These are phyloP conservation scores for Thaumatotibia leucotreta DNA, from an alignment of 1,140 invertebrate species.

Conservation along the genomic window DNA sequence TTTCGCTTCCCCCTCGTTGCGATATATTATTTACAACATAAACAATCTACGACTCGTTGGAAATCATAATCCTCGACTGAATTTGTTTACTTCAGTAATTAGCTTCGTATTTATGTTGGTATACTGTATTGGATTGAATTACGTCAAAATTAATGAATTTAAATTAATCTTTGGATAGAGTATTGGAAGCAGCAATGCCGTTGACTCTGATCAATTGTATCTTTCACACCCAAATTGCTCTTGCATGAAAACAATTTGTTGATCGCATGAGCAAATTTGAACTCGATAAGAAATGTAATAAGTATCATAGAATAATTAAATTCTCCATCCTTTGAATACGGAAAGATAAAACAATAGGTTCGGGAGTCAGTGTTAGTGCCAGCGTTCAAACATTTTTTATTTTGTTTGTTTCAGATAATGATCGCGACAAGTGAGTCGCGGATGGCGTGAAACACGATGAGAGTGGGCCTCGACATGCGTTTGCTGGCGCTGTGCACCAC, in stretches of 20 bases:
- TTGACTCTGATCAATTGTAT: not conserved
- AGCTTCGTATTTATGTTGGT: not conserved
- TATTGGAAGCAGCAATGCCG: not conserved
- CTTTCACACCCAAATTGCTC: not conserved
- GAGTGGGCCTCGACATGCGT: slow-evolving; percentile 56
- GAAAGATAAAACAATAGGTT: slow-evolving; percentile 6
- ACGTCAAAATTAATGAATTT: not conserved
- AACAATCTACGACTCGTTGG: not conserved
- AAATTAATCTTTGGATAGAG: not conserved
- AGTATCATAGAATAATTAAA: not conserved
- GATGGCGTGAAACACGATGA: slow-evolving; percentile 68
- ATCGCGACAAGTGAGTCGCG: slow-evolving; percentile 34
- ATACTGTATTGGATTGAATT: not conserved
- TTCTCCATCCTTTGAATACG: not conserved
- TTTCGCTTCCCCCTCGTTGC: not conserved
- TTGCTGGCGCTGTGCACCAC: slow-evolving; percentile 66
- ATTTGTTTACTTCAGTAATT: not conserved
- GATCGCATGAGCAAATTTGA: not conserved
- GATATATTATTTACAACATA: slow-evolving; percentile 3
- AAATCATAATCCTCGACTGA: not conserved
- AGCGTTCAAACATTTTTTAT: slow-evolving; percentile 26
- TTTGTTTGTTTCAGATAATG: slow-evolving; percentile 72
- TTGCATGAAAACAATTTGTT: not conserved
- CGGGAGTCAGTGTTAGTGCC: not conserved
- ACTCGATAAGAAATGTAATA: not conserved